Evolutionary conservation across 2,888 invertebrate species (phyloP), one percentile per base, ranked within the genome.

Genomic region (Drosophila kokeensis): DNA sequence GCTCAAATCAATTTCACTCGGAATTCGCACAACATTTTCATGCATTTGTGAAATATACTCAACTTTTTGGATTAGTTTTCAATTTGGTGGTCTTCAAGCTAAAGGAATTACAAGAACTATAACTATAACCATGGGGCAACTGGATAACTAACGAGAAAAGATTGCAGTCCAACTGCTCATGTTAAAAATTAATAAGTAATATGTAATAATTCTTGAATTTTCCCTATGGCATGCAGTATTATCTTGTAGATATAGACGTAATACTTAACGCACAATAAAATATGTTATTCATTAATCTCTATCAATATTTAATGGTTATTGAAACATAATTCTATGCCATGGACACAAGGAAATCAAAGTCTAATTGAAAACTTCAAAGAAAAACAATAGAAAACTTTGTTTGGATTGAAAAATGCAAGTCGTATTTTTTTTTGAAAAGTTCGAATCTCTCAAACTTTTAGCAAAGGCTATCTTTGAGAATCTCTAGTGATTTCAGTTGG

Each of bases 1-100:
- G n/a, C 54, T 40, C 13, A 50, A 69, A 61, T 61, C 49, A 36
- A 70, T 76, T 75, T 60, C 15, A 40, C 48, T 34, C 21, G 6
- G n/a, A 53, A 29, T 59, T 30, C 27, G 18, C 10, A 38, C 4
- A 50, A 40, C 18, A 48, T 27, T 38, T 45, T n/a, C 29, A 30
- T 38, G n/a, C 49, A 29, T 29, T 59, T 29, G 49, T 29, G n/a
- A n/a, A 13, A 34, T 10, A 34, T 4, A 8, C 6, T 48, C 15
- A 52, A 30, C 15, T 21, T 30, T 21, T 30, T 30, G 21, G 30
- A 57, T 7, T 30, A 57, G 57, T 55, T 55, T n/a, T 40, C 38
- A 57, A 40, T 57, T 10, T 15, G 15, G 27, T 4, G 54, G 34
- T 21, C 2, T 18, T 53, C 24, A 36, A 18, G 15, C 18, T 3